phyloP scores from a whole-genome alignment of 2,888 invertebrate genomes.

The Drosophila prolongata region DNA sequence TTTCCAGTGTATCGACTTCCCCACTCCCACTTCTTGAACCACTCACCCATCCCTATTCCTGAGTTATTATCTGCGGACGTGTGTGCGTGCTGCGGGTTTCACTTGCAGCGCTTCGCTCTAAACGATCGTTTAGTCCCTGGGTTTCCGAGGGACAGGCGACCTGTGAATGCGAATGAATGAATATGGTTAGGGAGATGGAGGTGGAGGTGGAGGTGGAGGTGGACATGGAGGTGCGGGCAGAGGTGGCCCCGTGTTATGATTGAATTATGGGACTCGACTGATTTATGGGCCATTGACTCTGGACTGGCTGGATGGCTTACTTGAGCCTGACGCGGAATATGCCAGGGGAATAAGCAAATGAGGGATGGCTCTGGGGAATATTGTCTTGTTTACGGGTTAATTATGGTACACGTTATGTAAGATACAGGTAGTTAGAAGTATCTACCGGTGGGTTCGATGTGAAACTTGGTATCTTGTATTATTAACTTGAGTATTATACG shows the following conservation, averaged over 20 bases:
- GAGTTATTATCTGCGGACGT: slow-evolving; percentile 60
- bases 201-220: not conserved
- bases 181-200: slow-evolving; percentile 1
- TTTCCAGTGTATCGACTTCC: slow-evolving; percentile 11
- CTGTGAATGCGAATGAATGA: slow-evolving; percentile 19
- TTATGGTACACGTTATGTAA: not conserved
- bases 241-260: slow-evolving; percentile 33
- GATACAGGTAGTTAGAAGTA: not conserved
- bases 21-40: slow-evolving; percentile 4
- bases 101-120: slow-evolving; percentile 24
- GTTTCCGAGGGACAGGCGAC: slow-evolving; percentile 35
- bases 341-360: slow-evolving; percentile 17
- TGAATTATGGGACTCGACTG: slow-evolving; percentile 66
- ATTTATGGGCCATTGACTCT: slow-evolving; percentile 62
- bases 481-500: not conserved
- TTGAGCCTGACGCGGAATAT: slow-evolving; percentile 17
- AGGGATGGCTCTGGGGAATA: not conserved
- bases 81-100: slow-evolving; percentile 45
- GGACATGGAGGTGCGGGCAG: no score
- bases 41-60: not conserved
- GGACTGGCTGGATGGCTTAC: slow-evolving; percentile 54
- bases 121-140: slow-evolving; percentile 66
- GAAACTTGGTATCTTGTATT: not conserved
- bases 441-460: not conserved
- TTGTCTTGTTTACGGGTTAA: slow-evolving; percentile 12